Conservation (phyloP, 2,888 invertebrate genomes). For the Agriopis marginaria region DNA sequence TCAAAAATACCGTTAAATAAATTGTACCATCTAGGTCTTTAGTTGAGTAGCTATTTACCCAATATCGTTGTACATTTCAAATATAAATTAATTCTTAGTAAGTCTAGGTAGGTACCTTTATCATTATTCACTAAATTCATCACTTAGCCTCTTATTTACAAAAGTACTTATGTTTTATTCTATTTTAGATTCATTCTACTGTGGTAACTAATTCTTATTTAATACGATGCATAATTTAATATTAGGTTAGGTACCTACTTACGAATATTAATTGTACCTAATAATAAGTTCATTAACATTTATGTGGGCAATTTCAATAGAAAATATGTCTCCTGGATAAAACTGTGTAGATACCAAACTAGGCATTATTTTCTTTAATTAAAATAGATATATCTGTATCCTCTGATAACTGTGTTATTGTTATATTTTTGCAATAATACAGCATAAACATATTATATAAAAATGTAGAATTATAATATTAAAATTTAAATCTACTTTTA, state of each 20-base stretch:
- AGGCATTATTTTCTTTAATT: conserved; percentile 47
- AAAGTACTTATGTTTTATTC: conserved; percentile 27
- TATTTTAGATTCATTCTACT: conserved; percentile 24
- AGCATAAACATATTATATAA: conserved; percentile 30
- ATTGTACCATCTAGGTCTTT: conserved; percentile 15
- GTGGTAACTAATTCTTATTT: conserved; percentile 20
- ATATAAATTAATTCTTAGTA: conserved; percentile 3
- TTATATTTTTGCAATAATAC: conserved; percentile 42
- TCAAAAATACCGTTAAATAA: conserved; percentile 7
- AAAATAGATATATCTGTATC: conserved; percentile 27
- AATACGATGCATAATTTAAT: conserved; percentile 26
- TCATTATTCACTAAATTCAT: not conserved
- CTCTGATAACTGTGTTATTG: conserved; percentile 20
- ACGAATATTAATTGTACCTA: conserved; percentile 34
- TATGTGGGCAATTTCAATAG: conserved; percentile 80
- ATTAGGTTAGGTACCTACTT: conserved; percentile 38
- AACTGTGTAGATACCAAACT: conserved; percentile 54
- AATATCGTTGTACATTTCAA: conserved; percentile 14
- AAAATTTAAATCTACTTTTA: conserved; percentile 38
- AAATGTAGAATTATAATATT: conserved; percentile 31
- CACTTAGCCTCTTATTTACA: conserved; percentile 1
- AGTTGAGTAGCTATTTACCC: conserved; percentile 18
- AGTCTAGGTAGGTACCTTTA: conserved; percentile 14
- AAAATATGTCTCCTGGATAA: conserved; percentile 84
- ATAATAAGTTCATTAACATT: conserved; percentile 56